phyloP scores from a whole-genome alignment of 2,797 vertebrate genomes.

The Helicolenus hilgendorfi region DNA sequence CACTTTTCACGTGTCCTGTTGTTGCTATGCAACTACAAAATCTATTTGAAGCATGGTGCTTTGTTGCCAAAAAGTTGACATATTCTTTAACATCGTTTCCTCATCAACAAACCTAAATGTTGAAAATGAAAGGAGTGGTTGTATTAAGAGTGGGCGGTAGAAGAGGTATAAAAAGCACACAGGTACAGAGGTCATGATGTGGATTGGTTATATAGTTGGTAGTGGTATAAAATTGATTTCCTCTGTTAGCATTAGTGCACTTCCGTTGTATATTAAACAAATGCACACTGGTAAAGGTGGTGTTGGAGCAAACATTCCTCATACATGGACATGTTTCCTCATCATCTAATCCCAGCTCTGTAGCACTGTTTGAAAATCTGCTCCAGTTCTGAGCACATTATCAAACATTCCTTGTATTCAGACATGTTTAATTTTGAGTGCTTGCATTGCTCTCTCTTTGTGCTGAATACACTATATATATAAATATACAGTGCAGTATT shows the following conservation, averaged over 20 bases:
- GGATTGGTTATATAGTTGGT: not conserved
- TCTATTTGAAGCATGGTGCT: constrained; percentile 46
- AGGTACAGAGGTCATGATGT: not conserved
- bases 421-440: not conserved
- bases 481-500: not conserved
- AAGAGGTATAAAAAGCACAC: not conserved
- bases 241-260: not conserved
- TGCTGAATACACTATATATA: not conserved
- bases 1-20: constrained; percentile 18
- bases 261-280: not conserved
- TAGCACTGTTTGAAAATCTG: not conserved
- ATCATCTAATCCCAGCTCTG: not conserved
- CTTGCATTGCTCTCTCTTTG: not conserved
- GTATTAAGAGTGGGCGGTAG: not conserved
- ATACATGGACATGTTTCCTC: not conserved
- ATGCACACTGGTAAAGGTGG: not conserved
- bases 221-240: not conserved
- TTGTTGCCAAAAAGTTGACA: constrained; percentile 26
- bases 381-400: not conserved
- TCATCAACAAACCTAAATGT: not conserved
- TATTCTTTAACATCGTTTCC: constrained; percentile 29
- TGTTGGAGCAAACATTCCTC: not conserved
- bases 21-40: constrained; percentile 64
- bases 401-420: not conserved
- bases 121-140: not conserved